Evolutionary conservation across 2,888 invertebrate genomes (phyloP).

Genomic region (Lasioglossum marginatum): DNA sequence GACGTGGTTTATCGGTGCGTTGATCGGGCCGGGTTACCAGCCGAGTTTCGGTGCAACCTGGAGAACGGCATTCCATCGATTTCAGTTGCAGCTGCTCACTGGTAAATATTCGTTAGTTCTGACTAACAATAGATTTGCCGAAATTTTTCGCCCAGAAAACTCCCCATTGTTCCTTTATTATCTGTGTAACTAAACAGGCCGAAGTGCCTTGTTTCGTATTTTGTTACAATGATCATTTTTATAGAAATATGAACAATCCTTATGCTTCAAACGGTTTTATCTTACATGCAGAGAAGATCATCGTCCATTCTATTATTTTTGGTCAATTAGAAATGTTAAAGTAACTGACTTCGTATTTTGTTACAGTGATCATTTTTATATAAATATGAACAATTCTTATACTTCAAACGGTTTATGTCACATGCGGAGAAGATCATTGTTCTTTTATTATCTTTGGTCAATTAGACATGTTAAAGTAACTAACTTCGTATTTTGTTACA

Average conservation of each 20-base stretch:
- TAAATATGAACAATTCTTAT: not conserved
- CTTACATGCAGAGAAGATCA: too few species aligned
- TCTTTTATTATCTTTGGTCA: not conserved
- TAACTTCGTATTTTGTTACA: not conserved
- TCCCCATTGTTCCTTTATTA: too few species aligned
- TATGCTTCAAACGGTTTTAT: not conserved
- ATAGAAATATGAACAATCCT: not conserved
- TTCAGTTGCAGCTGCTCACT: constrained; percentile 73
- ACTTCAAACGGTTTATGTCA: not conserved
- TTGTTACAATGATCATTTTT: not conserved
- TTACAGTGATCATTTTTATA: too few species aligned
- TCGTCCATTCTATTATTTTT: not conserved
- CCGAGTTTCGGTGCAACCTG: constrained; percentile 69
- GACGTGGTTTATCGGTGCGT: constrained; percentile 73
- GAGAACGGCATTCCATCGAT: constrained; percentile 78
- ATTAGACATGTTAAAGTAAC: not conserved
- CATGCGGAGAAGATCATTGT: too few species aligned
- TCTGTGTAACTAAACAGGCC: too few species aligned
- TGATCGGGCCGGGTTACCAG: constrained; percentile 74
- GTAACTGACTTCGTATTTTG: not conserved
- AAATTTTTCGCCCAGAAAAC: not conserved
- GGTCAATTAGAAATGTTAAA: not conserved
- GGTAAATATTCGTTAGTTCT: constrained; percentile 62
- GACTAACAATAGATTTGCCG: constrained; percentile 48
- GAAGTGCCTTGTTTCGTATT: not conserved